Percentiles rank a stretch among this genome's conserved stretches.
Conservation (phyloP, 2,113 vertebrate species). For the Syngnathus scovelli region DNA sequence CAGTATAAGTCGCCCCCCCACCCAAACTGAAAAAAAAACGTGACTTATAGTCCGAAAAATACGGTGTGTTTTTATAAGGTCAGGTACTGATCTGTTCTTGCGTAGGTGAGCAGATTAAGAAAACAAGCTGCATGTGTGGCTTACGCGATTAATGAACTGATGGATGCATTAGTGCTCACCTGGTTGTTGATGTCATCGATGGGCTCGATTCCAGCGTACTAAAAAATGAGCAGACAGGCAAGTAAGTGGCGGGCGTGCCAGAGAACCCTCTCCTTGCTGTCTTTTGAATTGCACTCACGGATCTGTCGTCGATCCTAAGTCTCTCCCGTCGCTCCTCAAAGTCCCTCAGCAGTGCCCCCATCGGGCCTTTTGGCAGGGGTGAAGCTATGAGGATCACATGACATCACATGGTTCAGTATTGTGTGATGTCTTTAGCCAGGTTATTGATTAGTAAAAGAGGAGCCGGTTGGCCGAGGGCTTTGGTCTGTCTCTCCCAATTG, state of each 20-base stretch:
- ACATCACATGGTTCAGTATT: not conserved
- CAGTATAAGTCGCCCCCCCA: too few species aligned
- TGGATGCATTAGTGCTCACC: constrained; percentile 51
- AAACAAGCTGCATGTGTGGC: not conserved
- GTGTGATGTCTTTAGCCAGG: constrained; percentile 12
- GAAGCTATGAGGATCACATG: not conserved
- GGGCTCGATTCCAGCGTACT: constrained; percentile 84
- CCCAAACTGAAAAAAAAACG: too few species aligned
- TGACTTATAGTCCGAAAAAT: too few species aligned
- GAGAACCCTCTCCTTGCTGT: not conserved
- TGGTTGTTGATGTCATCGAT: constrained; percentile 79
- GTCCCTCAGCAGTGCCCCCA: constrained; percentile 59
- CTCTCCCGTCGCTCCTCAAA: constrained; percentile 53
- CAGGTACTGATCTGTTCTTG: too few species aligned
- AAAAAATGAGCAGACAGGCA: constrained; percentile 1
- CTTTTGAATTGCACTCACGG: constrained; percentile 48
- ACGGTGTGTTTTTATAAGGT: too few species aligned
- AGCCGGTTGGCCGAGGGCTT: constrained; percentile 27
- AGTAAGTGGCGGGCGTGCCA: not conserved
- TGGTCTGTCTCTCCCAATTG: constrained; percentile 35
- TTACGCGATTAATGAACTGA: not conserved
- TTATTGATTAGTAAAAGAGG: constrained; percentile 44
- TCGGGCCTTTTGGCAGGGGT: constrained; percentile 47
- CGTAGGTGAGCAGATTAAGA: too few species aligned
- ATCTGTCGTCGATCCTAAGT: constrained; percentile 57